A percentile compares a stretch with the other conserved stretches of the same genome.
These are phyloP conservation scores for Piliocolobus tephrosceles DNA, from an alignment of 2,113 vertebrate genomes.

Conservation along the genomic window DNA sequence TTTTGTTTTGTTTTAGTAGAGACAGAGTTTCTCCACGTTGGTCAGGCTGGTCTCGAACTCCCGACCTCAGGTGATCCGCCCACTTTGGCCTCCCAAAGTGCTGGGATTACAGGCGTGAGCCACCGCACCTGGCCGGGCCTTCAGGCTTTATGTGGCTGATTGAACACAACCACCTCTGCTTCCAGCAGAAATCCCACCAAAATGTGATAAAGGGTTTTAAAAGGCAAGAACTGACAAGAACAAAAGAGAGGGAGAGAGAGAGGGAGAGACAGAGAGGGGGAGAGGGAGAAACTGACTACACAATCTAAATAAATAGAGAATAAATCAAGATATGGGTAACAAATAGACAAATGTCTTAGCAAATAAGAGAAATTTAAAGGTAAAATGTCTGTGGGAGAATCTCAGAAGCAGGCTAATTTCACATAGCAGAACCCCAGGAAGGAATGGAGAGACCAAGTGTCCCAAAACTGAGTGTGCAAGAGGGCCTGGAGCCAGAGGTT, in stretches of 20 bases:
- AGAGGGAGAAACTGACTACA: not conserved
- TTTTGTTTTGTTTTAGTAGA: too few relatives aligned
- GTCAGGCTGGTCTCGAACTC: too few relatives aligned
- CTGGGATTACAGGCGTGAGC: too few relatives aligned
- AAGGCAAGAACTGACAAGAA: not conserved
- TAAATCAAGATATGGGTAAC: not conserved
- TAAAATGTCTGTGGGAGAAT: not conserved
- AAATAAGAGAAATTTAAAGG: not conserved
- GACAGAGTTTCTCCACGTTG: too few relatives aligned
- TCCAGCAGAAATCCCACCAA: not conserved
- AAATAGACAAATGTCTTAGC: not conserved
- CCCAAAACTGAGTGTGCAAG: not conserved
- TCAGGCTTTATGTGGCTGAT: not conserved
- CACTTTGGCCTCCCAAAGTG: too few relatives aligned
- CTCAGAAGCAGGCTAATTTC: not conserved
- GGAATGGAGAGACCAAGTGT: not conserved
- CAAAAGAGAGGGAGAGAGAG: not conserved
- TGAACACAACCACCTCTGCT: not conserved
- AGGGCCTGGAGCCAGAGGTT: not conserved
- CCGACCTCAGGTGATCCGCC: too few relatives aligned
- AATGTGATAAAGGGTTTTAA: not conserved
- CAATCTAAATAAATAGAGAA: not conserved
- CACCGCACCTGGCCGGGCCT: not conserved
- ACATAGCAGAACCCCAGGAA: not conserved
- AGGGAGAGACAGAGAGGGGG: rapidly evolving